These are phyloP conservation scores for Sternotherus odoratus DNA, from an alignment of 2,797 vertebrate genomes.

Conservation along the genomic window DNA sequence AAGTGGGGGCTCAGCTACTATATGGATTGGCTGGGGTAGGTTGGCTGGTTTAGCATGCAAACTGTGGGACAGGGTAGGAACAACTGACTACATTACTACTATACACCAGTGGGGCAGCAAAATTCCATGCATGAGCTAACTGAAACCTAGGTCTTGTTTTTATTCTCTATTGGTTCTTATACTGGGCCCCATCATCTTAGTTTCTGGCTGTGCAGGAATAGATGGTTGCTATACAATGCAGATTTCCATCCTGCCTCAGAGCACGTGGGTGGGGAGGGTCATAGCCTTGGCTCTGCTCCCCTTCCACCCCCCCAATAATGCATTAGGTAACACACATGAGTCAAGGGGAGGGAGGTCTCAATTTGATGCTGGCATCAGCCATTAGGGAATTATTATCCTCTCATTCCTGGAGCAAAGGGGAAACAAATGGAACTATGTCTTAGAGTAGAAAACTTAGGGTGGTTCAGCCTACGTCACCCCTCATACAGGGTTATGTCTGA, in stretches of 20 bases:
- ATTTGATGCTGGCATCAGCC: not conserved
- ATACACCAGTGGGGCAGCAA: not conserved
- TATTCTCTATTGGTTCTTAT: not conserved
- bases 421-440: not conserved
- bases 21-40: not conserved
- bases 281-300: not conserved
- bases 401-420: not conserved
- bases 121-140: not conserved
- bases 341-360: not conserved
- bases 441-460: not conserved
- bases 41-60: not conserved
- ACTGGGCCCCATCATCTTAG: not conserved
- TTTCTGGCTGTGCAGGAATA: not conserved
- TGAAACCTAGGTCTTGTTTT: not conserved
- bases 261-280: not conserved
- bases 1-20: not conserved
- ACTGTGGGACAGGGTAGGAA: not conserved
- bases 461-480: not conserved
- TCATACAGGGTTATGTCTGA: not conserved
- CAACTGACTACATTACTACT: not conserved
- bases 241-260: not conserved
- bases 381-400: not conserved
- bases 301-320: not conserved
- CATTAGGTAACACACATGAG: not conserved
- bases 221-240: not conserved